Conservation (phyloP, 2,888 invertebrate genomes). For the Malthinus flaveolus region DNA sequence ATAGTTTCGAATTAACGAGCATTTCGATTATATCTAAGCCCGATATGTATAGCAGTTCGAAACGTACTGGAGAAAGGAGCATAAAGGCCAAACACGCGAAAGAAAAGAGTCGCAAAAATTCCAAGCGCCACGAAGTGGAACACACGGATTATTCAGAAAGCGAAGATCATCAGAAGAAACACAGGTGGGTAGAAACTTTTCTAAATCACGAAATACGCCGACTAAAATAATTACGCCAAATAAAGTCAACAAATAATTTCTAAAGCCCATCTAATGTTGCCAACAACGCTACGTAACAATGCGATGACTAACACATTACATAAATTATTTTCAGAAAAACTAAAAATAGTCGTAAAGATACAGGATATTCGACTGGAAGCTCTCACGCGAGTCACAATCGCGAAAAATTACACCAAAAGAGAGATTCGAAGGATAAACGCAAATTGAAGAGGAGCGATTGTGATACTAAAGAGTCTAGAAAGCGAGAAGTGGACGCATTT, state of each 20-base stretch:
- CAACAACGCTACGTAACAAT: background rate
- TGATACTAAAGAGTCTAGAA: conserved; percentile 37
- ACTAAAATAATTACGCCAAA: too few species aligned
- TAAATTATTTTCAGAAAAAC: conserved; percentile 47
- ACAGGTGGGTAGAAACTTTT: too few species aligned
- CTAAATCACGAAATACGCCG: too few species aligned
- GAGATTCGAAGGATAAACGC: conserved; percentile 44
- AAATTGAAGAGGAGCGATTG: conserved; percentile 46
- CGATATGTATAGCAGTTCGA: conserved; percentile 43
- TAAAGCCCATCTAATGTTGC: conserved; percentile 11
- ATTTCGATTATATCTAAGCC: conserved; percentile 60
- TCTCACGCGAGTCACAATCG: conserved; percentile 58
- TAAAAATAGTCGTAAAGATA: conserved; percentile 60
- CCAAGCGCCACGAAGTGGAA: conserved; percentile 38
- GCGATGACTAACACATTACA: background rate
- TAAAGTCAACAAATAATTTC: background rate
- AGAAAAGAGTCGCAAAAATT: conserved; percentile 34
- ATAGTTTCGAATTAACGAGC: conserved; percentile 52
- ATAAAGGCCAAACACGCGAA: conserved; percentile 25
- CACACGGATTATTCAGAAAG: conserved; percentile 33
- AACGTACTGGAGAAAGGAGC: conserved; percentile 24
- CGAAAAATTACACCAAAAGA: conserved; percentile 32
- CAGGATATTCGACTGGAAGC: conserved; percentile 71
- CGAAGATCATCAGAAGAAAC: conserved; percentile 15
- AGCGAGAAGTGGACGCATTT: conserved; percentile 38